A percentile compares a stretch with the other conserved stretches of the same genome.
These are phyloP conservation scores for Sorex fumeus DNA, from an alignment of 2,113 vertebrate species.

Conservation along the genomic window DNA sequence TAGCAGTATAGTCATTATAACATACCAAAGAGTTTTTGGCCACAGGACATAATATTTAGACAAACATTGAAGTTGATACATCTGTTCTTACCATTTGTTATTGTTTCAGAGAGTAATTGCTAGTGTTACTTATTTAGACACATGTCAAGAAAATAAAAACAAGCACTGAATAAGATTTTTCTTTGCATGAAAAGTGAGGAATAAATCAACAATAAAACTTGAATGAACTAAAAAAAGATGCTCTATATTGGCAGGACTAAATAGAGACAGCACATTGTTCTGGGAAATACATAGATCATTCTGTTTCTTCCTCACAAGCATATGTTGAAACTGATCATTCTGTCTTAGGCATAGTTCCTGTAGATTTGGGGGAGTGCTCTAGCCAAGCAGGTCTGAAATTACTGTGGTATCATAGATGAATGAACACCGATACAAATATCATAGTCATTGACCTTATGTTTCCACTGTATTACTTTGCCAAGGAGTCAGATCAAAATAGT, in stretches of 20 bases:
- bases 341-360: conserved; percentile 83
- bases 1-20: neutral
- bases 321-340: conserved; percentile 81
- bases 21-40: neutral
- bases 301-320: conserved; percentile 77
- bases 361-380: conserved; percentile 82
- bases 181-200: conserved; percentile 66
- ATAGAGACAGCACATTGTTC: conserved; percentile 44
- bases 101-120: conserved; percentile 60
- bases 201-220: conserved; percentile 71
- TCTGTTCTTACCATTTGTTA: neutral
- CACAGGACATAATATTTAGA: conserved; percentile 25
- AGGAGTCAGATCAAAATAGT: conserved; percentile 67
- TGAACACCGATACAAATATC: conserved; percentile 76
- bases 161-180: conserved; percentile 70
- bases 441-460: conserved; percentile 75
- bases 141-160: conserved; percentile 70
- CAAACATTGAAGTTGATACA: neutral
- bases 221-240: conserved; percentile 76
- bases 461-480: conserved; percentile 78
- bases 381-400: conserved; percentile 80
- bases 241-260: conserved; percentile 70
- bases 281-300: conserved; percentile 73
- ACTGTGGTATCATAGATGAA: conserved; percentile 81
- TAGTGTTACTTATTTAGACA: conserved; percentile 71